These are phyloP conservation scores for Tragelaphus eurycerus DNA, from an alignment of 2,797 vertebrate species.

Conservation along the genomic window DNA sequence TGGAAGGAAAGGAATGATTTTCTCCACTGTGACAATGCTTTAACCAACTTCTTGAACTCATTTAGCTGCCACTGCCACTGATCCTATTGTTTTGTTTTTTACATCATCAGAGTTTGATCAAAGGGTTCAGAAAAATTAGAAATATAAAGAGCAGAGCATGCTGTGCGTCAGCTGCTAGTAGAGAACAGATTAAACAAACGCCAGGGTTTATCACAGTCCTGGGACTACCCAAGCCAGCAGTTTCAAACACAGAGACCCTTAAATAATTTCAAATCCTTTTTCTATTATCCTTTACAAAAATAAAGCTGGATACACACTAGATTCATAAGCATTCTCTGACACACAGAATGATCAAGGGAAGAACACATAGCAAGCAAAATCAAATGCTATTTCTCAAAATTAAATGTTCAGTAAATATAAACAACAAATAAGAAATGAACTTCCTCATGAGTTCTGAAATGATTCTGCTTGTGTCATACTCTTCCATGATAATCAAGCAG, in stretches of 20 bases:
- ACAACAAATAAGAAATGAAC: background rate
- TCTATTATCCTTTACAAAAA: slow-evolving; percentile 5
- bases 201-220: slow-evolving; percentile 44
- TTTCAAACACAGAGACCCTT: slow-evolving; percentile 61
- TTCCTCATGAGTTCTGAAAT: background rate
- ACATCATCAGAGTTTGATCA: slow-evolving; percentile 70
- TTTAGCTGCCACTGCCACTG: slow-evolving; percentile 67
- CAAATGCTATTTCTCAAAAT: slow-evolving; percentile 3
- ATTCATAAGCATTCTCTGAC: slow-evolving; percentile 22
- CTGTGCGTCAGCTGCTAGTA: slow-evolving; percentile 57
- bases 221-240: background rate
- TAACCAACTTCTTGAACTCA: slow-evolving; percentile 67
- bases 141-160: slow-evolving; percentile 38
- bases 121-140: slow-evolving; percentile 66
- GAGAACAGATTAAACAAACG: slow-evolving; percentile 40
- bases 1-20: slow-evolving; percentile 53
- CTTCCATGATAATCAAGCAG: background rate
- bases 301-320: background rate
- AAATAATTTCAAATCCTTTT: slow-evolving; percentile 65
- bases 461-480: background rate
- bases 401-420: background rate
- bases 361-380: background rate
- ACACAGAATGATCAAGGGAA: background rate
- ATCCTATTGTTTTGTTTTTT: slow-evolving; percentile 68
- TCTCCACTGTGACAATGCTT: slow-evolving; percentile 59